Conservation (phyloP, 2,888 invertebrate species). For the Cheilosia vulpina region DNA sequence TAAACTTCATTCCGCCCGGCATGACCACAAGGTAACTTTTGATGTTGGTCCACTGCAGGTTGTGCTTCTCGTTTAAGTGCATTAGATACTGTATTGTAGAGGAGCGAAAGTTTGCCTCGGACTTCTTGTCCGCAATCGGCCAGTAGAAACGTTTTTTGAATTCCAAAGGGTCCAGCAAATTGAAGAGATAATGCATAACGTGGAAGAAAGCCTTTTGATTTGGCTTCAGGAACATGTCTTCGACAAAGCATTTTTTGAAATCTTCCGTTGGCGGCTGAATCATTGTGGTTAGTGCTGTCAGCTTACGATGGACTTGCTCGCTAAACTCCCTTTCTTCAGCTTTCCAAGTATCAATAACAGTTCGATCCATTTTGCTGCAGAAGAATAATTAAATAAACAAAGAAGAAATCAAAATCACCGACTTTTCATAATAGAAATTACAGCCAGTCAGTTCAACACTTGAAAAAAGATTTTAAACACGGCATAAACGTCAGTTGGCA, state of each 20-base stretch:
- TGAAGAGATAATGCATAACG: slow-evolving; percentile 82
- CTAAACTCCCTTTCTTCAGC: slow-evolving; percentile 82
- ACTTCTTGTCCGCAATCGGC: slow-evolving; percentile 82
- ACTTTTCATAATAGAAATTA: neutral
- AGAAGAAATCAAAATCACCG: neutral
- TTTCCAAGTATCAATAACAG: slow-evolving; percentile 80
- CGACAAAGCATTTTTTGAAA: slow-evolving; percentile 78
- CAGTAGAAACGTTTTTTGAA: slow-evolving; percentile 83
- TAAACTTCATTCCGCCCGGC: slow-evolving; percentile 83
- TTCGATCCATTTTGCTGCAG: slow-evolving; percentile 79
- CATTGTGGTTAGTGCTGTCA: slow-evolving; percentile 78
- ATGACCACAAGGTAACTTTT: slow-evolving; percentile 82
- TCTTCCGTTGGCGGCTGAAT: slow-evolving; percentile 80
- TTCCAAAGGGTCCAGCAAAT: slow-evolving; percentile 80
- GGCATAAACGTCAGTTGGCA: neutral
- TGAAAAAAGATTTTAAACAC: neutral
- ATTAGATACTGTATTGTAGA: slow-evolving; percentile 81
- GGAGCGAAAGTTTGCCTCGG: slow-evolving; percentile 81
- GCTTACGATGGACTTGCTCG: slow-evolving; percentile 79
- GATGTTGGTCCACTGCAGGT: slow-evolving; percentile 80
- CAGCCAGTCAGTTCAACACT: neutral
- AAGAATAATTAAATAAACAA: neutral
- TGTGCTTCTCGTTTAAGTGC: slow-evolving; percentile 81
- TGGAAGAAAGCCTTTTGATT: slow-evolving; percentile 82
- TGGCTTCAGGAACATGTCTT: slow-evolving; percentile 83